phyloP scores from a whole-genome alignment of 2,113 vertebrate genomes.

The Tylochromis polylepis region DNA sequence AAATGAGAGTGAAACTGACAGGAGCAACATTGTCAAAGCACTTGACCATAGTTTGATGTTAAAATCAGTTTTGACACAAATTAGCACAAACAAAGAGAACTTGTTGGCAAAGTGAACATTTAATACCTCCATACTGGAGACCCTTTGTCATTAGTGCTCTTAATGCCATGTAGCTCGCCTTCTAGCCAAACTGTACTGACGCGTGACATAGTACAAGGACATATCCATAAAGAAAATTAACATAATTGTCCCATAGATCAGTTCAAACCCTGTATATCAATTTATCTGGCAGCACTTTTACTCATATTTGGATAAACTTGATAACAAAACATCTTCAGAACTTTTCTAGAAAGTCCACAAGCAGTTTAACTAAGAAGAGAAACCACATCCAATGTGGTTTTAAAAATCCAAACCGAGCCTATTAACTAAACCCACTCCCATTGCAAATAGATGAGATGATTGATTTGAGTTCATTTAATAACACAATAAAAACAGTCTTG shows the following conservation, averaged over 20 bases:
- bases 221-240: background rate
- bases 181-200: background rate
- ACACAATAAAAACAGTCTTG: conserved; percentile 55
- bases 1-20: background rate
- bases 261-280: background rate
- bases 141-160: background rate
- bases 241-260: background rate
- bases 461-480: conserved; percentile 57
- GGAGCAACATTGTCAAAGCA: background rate
- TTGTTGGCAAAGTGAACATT: background rate
- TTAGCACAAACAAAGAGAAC: background rate
- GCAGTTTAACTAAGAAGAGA: background rate
- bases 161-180: background rate
- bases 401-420: too few relatives aligned
- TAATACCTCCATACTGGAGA: background rate
- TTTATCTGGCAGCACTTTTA: background rate
- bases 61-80: background rate
- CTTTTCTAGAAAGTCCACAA: background rate
- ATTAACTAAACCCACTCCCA: background rate
- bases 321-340: background rate
- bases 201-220: background rate
- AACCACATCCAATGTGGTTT: background rate
- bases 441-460: conserved; percentile 36
- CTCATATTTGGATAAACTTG: background rate
- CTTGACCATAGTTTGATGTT: background rate